Evolutionary conservation across 2,113 vertebrate species (phyloP), one percentile per base, ranked within the genome.

Genomic region (Cinclus mexicanus): DNA sequence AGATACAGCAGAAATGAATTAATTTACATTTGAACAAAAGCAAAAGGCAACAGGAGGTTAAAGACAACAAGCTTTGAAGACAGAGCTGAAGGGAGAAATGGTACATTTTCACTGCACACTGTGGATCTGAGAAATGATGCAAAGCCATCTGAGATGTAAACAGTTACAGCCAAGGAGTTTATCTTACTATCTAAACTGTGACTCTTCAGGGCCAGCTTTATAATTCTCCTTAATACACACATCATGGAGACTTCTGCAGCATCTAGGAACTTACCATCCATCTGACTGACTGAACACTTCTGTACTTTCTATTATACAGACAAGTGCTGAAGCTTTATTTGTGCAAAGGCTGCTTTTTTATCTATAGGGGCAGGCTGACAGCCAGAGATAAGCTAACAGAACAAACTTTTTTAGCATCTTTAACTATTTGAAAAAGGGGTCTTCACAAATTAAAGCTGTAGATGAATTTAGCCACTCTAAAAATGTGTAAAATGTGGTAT

Each of bases 311-410:
- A 91, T 89, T 85, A 82, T 37, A 90, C 86, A 92, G 90, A 81
- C 76, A 71, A 80, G 59, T 49, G 74, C 63, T 44, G 93, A 97
- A 92, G 94, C 82, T 93, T 92, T 87, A 87, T 71, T 84, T 96
- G 97, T 97, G 96, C 97, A 96, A 97, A 95, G 90, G 85, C 86
- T 95, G 94, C 95, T 94, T 92, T 92, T 94, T 93, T 47, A 84
- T 75, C 57, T 83, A 71, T 29, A 89, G 84, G 42, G 80, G 84
- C 60, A 82, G 84, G 90, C 90, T 89, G 93, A 91, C 94, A 94
- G 91, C 63, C 93, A 85, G 76, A 64, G 80, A 93, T 78, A 71
- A 39, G 76, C 80, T 87, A 96, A 92, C 56, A 92, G 80, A 95
- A 85, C 35, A 89, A 87, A 85, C 50, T 89, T 84, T 84, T 90